Evolutionary conservation across 2,113 vertebrate species (phyloP).

Genomic region (Otus sunia): DNA sequence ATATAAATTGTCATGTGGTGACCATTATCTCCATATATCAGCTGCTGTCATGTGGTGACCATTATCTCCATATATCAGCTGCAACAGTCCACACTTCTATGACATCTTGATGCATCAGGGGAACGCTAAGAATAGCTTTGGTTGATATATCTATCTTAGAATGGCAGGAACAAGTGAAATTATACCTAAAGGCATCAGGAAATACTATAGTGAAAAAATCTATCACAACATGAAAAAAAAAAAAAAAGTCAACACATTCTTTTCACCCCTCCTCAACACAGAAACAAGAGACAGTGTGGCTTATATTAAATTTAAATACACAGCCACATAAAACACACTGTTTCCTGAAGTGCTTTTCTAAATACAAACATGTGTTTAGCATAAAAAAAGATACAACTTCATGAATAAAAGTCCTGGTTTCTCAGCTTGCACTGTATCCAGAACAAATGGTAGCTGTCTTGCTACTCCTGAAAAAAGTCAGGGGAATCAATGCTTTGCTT

Average conservation of each 20-base stretch:
- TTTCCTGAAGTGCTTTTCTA: neutral
- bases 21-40: constrained; percentile 58
- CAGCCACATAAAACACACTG: neutral
- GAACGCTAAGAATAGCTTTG: constrained; percentile 20
- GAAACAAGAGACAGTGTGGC: neutral
- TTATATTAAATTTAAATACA: neutral
- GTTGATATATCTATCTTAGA: constrained; percentile 56
- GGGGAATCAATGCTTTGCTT: neutral
- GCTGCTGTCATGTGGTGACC: constrained; percentile 62
- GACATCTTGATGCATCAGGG: constrained; percentile 41
- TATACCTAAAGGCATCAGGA: constrained; percentile 8
- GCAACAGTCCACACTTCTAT: constrained; percentile 51
- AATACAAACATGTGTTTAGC: neutral
- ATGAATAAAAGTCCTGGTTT: neutral
- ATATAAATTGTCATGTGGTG: constrained; percentile 69
- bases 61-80: constrained; percentile 62
- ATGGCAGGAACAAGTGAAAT: constrained; percentile 47
- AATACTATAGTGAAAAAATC: constrained; percentile 18
- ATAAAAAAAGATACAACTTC: neutral
- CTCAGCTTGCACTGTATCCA: neutral
- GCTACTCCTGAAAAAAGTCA: neutral
- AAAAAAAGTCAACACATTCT: neutral
- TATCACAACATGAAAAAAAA: neutral
- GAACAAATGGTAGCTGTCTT: neutral
- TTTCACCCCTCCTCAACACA: neutral